Evolutionary conservation across 1,140 invertebrate species (phyloP), one percentile per base, ranked within the genome.

Genomic region (Drosophila bocki): DNA sequence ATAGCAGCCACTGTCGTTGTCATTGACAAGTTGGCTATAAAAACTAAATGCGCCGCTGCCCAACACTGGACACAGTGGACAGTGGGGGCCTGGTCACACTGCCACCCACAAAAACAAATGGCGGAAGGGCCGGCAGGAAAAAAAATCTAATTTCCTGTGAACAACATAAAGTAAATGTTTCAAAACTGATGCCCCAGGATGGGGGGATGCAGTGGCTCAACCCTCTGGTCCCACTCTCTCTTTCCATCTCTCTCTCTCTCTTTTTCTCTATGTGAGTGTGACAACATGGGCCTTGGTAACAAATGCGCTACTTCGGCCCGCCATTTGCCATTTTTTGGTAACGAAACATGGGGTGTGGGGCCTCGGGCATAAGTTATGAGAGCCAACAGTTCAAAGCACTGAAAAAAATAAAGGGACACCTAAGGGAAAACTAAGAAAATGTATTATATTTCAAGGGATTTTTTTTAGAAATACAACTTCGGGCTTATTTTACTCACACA

Each of bases 131-230:
- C 74, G 72, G 62, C 54, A 35, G 8, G 22, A 32, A 72, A 72
- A 82, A 87, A 86, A 80, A 87, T 88, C 85, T 88, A 88, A 88
- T 88, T 88, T 88, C 84, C 84, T 88, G 84, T 88, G 84, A 88
- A 88, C 84, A 88, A 88, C 84, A 88, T 88, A 88, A 88, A 88
- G 84, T 88, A 88, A 88, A 88, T 88, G 84, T 88, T 88, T 88
- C 84, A 88, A 88, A 88, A 88, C 85, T 88, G 84, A 88, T 45
- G 85, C 84, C 72, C 72, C 51, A 50, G 61, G 74, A 62, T 62
- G 17, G 26, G 47, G 13, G 19, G 13, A 13, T 7, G n/a, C 15
- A 8, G 48, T 17, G 50, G 29, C 29, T 53, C 17, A 56, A 32
- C 35, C 61, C 71, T 51, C 75, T 39, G 45, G 57, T 15, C 37